Evolutionary conservation across 2,113 vertebrate species (phyloP).

Genomic region (Carassius carassius): DNA sequence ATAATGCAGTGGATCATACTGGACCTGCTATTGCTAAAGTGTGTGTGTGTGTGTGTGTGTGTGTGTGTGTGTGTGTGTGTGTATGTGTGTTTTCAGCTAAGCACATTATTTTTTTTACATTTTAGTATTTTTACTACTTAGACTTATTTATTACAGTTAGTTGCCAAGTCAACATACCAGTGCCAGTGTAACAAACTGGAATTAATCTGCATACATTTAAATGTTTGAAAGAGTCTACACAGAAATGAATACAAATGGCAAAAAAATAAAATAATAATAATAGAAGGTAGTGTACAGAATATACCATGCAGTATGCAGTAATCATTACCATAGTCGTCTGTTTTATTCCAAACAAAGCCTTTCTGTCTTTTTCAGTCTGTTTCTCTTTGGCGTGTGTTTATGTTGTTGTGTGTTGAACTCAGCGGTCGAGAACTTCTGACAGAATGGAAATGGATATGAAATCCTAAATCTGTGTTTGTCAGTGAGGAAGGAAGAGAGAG

Average conservation of each 20-base stretch:
- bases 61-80: no score
- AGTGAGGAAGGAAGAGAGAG: slow-evolving; percentile 1
- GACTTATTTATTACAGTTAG: neutral
- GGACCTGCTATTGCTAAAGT: neutral
- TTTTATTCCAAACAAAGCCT: neutral
- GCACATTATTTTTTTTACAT: neutral
- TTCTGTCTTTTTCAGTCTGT: neutral
- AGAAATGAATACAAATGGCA: neutral
- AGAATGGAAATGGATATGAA: slow-evolving; percentile 32
- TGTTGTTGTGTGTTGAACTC: neutral
- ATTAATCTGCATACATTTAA: neutral
- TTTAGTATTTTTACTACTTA: neutral
- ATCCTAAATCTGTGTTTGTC: slow-evolving; percentile 15
- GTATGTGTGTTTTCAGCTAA: no score
- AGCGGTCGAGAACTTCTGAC: neutral
- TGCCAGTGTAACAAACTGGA: neutral
- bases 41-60: neutral
- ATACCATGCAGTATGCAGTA: no score
- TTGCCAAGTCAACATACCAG: neutral
- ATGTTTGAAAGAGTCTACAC: neutral
- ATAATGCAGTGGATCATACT: neutral
- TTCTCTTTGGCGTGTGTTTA: neutral
- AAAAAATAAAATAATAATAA: neutral
- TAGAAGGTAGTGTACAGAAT: neutral
- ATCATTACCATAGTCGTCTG: neutral